Conservation (phyloP, 2,888 invertebrate genomes). For the Sinodicranocentrus sp. region DNA sequence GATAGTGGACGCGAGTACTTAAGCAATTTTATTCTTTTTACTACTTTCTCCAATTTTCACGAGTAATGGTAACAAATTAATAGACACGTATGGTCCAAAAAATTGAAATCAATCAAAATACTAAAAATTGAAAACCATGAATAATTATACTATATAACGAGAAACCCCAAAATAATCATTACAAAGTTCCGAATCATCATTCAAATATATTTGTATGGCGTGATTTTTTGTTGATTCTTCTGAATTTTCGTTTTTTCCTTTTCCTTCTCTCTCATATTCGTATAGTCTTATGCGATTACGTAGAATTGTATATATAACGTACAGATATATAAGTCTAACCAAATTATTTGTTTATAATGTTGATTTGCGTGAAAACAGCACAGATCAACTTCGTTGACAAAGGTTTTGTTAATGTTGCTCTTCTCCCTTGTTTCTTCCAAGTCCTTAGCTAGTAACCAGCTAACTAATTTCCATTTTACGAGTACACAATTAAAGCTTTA, state of each 20-base stretch:
- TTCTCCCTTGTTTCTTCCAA: neutral
- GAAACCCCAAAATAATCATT: neutral
- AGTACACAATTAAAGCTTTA: constrained; percentile 28
- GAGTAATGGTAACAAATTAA: constrained; percentile 23
- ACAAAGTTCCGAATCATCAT: neutral
- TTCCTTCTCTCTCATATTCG: neutral
- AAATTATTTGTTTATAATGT: constrained; percentile 26
- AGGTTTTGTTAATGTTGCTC: neutral
- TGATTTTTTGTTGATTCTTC: neutral
- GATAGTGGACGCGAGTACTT: constrained; percentile 10
- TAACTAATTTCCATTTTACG: constrained; percentile 55
- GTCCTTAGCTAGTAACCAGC: constrained; percentile 57
- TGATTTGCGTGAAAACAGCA: constrained; percentile 36
- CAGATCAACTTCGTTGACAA: constrained; percentile 28
- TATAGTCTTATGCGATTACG: constrained; percentile 8
- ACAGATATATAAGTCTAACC: constrained; percentile 8
- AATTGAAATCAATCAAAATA: constrained; percentile 5
- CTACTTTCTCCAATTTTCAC: constrained; percentile 32
- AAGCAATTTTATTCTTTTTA: constrained; percentile 56
- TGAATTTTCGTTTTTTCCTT: neutral
- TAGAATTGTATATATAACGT: constrained; percentile 1
- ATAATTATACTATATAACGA: neutral
- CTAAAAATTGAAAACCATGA: constrained; percentile 1
- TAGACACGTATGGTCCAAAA: neutral
- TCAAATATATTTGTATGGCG: neutral